Evolutionary conservation across 2,113 vertebrate genomes (phyloP).

Genomic region (Theristicus caerulescens): DNA sequence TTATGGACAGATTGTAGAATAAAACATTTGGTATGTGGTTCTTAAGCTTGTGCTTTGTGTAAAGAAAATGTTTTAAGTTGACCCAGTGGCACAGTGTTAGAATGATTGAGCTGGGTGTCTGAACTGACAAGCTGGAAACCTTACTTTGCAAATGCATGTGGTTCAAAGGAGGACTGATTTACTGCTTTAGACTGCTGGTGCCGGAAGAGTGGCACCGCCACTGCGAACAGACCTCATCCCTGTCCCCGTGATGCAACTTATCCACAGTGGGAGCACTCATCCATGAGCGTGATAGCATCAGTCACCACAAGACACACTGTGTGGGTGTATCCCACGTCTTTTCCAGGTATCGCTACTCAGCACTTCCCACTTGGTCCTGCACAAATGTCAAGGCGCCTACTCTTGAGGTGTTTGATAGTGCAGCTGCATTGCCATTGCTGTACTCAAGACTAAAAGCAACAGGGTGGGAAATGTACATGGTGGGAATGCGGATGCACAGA

Average conservation of each 20-base stretch:
- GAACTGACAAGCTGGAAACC: not conserved
- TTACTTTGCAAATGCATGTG: not conserved
- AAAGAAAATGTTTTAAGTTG: not conserved
- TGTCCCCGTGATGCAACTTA: fast-evolving
- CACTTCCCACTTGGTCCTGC: not conserved
- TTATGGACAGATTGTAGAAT: not conserved
- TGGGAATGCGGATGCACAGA: not conserved
- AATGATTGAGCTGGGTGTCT: not conserved
- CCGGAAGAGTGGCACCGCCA: not conserved
- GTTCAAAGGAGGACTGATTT: not conserved
- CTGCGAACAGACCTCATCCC: not conserved
- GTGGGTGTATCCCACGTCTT: not conserved
- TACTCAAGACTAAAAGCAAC: not conserved
- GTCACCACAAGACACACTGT: not conserved
- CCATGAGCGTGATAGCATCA: fast-evolving
- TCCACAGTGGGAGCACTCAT: not conserved
- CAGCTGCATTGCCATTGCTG: not conserved
- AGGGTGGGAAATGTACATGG: not conserved
- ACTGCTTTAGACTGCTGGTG: not conserved
- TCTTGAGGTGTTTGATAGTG: not conserved
- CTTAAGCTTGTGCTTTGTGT: not conserved
- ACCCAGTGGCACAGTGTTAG: not conserved
- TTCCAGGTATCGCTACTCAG: not conserved
- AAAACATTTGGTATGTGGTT: not conserved
- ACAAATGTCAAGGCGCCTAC: not conserved